Conservation (phyloP, 2,888 invertebrate species). For the Teleogryllus oceanicus region DNA sequence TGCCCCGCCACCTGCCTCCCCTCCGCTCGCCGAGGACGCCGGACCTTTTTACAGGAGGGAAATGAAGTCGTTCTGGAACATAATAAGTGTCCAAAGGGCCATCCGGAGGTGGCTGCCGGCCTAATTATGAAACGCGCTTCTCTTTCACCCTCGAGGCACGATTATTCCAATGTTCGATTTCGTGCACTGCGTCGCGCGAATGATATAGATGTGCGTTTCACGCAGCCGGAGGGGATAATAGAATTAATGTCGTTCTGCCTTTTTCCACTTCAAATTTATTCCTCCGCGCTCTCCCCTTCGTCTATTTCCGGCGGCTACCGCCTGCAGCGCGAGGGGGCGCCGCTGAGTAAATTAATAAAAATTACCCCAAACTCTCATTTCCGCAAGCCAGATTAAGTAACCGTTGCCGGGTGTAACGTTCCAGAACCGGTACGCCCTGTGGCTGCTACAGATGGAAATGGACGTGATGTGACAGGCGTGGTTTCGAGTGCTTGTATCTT, state of each 20-base stretch:
- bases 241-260: neutral
- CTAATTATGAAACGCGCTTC: neutral
- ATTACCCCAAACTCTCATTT: neutral
- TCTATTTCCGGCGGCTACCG: constrained; percentile 6
- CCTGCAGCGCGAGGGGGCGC: neutral
- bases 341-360: constrained; percentile 1
- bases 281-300: neutral
- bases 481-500: too few species aligned
- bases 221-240: neutral
- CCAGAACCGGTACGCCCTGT: too few species aligned
- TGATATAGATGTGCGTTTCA: constrained; percentile 6
- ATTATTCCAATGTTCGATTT: neutral
- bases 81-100: neutral
- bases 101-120: neutral
- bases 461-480: too few species aligned
- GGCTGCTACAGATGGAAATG: too few species aligned
- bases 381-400: neutral
- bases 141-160: neutral
- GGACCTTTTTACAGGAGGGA: neutral
- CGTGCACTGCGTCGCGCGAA: neutral
- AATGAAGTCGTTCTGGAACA: neutral
- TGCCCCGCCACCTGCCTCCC: neutral
- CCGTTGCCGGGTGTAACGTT: too few species aligned
- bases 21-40: neutral
- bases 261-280: neutral